phyloP scores from a whole-genome alignment of 2,888 invertebrate genomes.

The Notodonta ziczac region DNA sequence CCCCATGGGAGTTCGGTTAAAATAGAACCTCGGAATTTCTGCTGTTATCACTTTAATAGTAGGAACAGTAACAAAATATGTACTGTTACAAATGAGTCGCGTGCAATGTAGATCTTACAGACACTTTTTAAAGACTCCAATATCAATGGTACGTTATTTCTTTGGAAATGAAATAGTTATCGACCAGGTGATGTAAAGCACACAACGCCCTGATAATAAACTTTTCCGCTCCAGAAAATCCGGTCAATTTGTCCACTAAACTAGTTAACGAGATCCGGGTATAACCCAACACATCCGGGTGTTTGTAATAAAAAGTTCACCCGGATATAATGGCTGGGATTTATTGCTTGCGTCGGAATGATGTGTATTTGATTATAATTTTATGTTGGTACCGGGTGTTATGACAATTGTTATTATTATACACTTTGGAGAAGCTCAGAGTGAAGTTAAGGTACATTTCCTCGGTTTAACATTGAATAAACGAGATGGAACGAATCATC shows the following conservation, averaged over 20 bases:
- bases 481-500: too few species aligned
- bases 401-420: neutral
- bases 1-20: neutral
- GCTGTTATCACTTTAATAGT: neutral
- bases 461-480: neutral
- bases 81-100: too few species aligned
- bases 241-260: conserved; percentile 49
- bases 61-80: too few species aligned
- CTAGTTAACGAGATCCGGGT: conserved; percentile 45
- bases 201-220: neutral
- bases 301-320: conserved; percentile 51
- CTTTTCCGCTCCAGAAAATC: conserved; percentile 9
- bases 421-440: too few species aligned
- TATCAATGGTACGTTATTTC: too few species aligned
- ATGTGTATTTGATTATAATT: conserved; percentile 35
- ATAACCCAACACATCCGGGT: conserved; percentile 42
- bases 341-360: conserved; percentile 16
- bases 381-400: neutral
- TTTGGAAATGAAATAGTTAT: neutral
- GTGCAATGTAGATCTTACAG: too few species aligned
- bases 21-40: neutral
- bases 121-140: too few species aligned
- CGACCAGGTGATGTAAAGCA: neutral
- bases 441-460: neutral
- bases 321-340: conserved; percentile 25